phyloP scores from a whole-genome alignment of 2,113 vertebrate species.

The Urocitellus parryii region DNA sequence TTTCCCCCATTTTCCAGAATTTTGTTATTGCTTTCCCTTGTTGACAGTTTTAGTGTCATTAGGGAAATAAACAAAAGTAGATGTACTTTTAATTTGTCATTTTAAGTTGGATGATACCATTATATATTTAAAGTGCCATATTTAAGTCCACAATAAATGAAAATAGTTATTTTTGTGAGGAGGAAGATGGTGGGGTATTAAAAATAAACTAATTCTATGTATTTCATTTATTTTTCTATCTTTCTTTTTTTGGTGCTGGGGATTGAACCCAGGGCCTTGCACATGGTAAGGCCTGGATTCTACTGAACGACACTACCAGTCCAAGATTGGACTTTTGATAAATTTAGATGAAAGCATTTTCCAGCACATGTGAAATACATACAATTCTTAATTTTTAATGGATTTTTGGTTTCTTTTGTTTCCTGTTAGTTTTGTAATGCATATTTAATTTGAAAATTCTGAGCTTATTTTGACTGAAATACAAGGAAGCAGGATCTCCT shows the following conservation, averaged over 20 bases:
- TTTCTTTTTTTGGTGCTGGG: background rate
- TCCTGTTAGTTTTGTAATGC: slow-evolving; percentile 21
- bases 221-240: background rate
- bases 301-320: too few species aligned
- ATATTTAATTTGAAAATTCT: background rate
- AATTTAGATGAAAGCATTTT: too few species aligned
- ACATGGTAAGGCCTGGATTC: too few species aligned
- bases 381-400: background rate
- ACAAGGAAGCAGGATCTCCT: slow-evolving; percentile 12
- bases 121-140: background rate
- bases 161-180: background rate
- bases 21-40: background rate
- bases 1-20: background rate
- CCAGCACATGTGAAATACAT: background rate
- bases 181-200: background rate
- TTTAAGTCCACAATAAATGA: background rate
- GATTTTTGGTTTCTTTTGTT: slow-evolving; percentile 5
- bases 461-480: slow-evolving; percentile 24
- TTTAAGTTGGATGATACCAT: background rate
- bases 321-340: too few species aligned
- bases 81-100: background rate
- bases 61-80: slow-evolving; percentile 6
- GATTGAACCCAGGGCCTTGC: too few species aligned
- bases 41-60: background rate
- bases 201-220: background rate